These are phyloP conservation scores for Xenus cinereus DNA, from an alignment of 2,113 vertebrate genomes.

Conservation along the genomic window DNA sequence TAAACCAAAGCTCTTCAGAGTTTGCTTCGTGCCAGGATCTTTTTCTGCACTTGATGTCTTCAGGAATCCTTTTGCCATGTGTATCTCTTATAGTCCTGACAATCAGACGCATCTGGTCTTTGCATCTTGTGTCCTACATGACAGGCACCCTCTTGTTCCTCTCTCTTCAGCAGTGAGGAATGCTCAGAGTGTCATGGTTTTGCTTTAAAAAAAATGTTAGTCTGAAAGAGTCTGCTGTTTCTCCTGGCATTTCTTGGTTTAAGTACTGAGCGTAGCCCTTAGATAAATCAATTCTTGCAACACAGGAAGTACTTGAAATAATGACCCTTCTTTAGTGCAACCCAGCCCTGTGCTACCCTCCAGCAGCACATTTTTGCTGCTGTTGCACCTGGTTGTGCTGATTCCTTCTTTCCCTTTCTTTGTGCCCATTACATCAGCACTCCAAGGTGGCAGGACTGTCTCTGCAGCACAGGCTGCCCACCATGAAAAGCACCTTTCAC, in stretches of 20 bases:
- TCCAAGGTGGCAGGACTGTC: neutral
- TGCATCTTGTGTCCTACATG: neutral
- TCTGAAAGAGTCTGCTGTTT: neutral
- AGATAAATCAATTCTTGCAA: neutral
- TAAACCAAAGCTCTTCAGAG: neutral
- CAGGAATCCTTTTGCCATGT: neutral
- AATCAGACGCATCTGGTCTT: neutral
- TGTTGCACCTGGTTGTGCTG: neutral
- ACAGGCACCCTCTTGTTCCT: neutral
- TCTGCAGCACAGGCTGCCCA: neutral
- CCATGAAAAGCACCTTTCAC: neutral
- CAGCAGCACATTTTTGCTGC: neutral
- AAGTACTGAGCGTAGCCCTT: rapidly evolving
- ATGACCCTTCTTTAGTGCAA: too few species aligned
- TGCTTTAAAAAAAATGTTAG: neutral
- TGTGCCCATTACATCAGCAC: neutral
- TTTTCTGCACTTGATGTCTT: neutral
- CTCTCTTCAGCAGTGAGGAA: neutral
- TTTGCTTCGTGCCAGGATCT: neutral
- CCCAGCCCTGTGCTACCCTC: neutral
- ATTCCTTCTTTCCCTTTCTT: too few species aligned
- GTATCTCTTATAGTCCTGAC: neutral
- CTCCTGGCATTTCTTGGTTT: neutral
- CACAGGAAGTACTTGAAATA: neutral
- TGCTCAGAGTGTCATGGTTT: rapidly evolving